These are phyloP conservation scores for Chelonia mydas DNA, from an alignment of 2,797 vertebrate species.

Conservation along the genomic window DNA sequence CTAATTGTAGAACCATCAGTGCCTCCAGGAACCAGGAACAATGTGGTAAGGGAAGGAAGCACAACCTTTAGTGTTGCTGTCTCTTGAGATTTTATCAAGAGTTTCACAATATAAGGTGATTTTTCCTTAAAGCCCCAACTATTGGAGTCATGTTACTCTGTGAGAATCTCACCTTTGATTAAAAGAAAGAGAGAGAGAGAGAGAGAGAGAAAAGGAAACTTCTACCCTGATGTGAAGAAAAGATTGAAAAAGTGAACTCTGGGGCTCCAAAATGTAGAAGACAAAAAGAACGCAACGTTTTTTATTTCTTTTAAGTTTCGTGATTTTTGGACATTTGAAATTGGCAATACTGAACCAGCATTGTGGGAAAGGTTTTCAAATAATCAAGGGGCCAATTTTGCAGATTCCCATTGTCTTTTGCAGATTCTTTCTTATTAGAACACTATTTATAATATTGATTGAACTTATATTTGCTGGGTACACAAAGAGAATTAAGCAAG, in stretches of 20 bases:
- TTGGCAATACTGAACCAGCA: neutral
- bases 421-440: neutral
- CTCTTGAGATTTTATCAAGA: neutral
- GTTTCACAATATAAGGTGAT: neutral
- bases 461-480: neutral
- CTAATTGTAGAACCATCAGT: conserved; percentile 51
- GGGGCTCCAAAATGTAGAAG: neutral
- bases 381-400: neutral
- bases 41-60: conserved; percentile 62
- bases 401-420: neutral
- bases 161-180: neutral
- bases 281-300: neutral
- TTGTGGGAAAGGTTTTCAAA: neutral
- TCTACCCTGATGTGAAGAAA: neutral
- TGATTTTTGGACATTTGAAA: neutral
- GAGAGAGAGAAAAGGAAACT: neutral
- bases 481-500: neutral
- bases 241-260: neutral
- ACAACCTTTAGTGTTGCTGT: conserved; percentile 28
- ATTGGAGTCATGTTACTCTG: neutral
- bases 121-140: neutral
- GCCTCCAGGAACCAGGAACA: conserved; percentile 25
- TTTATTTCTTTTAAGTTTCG: neutral
- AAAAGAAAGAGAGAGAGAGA: neutral
- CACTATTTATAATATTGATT: neutral